Percentiles rank a stretch among this genome's conserved stretches.
phyloP scores from a whole-genome alignment of 2,797 vertebrate species.

The Iguana delicatissima region DNA sequence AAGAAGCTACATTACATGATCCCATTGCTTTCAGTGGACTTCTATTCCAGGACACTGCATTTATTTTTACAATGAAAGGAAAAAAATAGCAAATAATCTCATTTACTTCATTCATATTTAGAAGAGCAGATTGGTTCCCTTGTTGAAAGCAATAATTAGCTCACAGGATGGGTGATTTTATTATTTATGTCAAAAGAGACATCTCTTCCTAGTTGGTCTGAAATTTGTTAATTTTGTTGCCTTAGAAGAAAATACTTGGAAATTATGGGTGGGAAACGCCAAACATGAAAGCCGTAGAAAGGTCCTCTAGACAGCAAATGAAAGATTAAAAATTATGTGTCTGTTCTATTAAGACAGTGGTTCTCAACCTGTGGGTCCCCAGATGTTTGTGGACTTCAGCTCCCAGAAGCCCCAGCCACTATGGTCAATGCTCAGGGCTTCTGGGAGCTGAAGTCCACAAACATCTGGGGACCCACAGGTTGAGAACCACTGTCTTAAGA shows the following conservation, averaged over 20 bases:
- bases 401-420: no score
- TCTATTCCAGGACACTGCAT: neutral
- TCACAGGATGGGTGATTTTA: neutral
- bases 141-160: neutral
- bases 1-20: neutral
- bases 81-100: neutral
- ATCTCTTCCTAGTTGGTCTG: neutral
- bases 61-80: neutral
- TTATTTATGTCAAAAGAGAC: neutral
- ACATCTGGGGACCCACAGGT: no score
- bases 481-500: no score
- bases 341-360: no score
- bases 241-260: neutral
- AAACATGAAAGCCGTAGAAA: neutral
- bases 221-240: neutral
- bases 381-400: no score
- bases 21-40: neutral
- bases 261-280: neutral
- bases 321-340: neutral
- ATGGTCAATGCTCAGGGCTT: no score
- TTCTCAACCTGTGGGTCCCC: no score
- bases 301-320: neutral
- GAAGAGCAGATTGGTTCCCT: neutral
- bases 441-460: no score
- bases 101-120: neutral